phyloP scores from a whole-genome alignment of 2,113 vertebrate species.

The Lagopus leucura region DNA sequence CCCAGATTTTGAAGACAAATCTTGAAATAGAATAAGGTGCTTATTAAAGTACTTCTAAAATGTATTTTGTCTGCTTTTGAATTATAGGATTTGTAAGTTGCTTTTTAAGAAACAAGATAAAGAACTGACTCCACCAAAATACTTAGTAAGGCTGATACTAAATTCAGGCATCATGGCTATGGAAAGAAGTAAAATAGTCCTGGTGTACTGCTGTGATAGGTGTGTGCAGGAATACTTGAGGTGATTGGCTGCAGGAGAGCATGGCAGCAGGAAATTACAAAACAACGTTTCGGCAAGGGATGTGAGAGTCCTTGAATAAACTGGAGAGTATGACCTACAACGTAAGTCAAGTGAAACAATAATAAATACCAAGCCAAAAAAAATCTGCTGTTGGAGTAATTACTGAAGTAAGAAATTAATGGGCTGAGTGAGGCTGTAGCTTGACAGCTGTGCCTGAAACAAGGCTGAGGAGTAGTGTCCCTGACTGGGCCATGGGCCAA shows the following conservation, averaged over 20 bases:
- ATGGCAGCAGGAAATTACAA: background rate
- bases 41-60: background rate
- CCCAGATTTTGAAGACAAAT: background rate
- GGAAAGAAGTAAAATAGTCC: background rate
- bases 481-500: background rate
- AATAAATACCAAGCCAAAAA: background rate
- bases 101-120: background rate
- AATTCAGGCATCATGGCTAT: background rate
- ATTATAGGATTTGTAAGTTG: background rate
- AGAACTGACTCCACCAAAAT: background rate
- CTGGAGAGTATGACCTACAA: background rate
- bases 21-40: background rate
- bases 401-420: background rate
- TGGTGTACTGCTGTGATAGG: slow-evolving; percentile 18
- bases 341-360: background rate
- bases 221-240: background rate
- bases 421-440: rapidly evolving
- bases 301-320: background rate
- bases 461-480: background rate
- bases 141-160: background rate
- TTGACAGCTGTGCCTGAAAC: background rate
- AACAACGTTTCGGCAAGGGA: background rate
- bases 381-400: background rate
- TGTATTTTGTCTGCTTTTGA: background rate
- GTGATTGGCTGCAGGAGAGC: background rate